Evolutionary conservation across 2,888 invertebrate genomes (phyloP).

Genomic region (Saturnia japonica): DNA sequence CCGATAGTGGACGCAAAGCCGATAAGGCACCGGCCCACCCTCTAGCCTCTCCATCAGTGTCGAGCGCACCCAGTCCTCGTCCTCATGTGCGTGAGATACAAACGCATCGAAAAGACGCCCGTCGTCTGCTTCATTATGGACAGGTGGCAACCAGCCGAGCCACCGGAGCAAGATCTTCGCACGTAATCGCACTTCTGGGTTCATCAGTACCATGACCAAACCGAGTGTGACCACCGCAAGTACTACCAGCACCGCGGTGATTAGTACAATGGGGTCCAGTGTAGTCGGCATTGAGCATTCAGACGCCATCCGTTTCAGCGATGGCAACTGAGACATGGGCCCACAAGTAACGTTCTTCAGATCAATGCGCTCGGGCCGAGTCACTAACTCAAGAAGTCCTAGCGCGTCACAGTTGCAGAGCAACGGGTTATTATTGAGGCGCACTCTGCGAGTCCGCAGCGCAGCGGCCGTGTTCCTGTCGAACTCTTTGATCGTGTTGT

Average conservation of each 20-base stretch:
- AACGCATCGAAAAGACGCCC: conserved; percentile 86
- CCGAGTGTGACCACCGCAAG: conserved; percentile 28
- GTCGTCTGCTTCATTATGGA: conserved; percentile 21
- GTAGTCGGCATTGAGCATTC: neutral
- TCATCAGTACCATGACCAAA: conserved; percentile 27
- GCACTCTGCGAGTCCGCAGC: conserved; percentile 14
- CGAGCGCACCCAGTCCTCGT: conserved; percentile 86
- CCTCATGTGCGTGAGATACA: conserved; percentile 90
- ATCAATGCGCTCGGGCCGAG: neutral
- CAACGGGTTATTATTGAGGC: conserved; percentile 26
- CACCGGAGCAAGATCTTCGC: conserved; percentile 33
- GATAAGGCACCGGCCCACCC: conserved; percentile 60
- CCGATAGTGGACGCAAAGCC: conserved; percentile 85
- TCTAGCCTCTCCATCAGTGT: conserved; percentile 86
- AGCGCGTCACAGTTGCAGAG: conserved; percentile 24
- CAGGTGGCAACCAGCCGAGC: conserved; percentile 31
- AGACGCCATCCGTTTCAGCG: conserved; percentile 14
- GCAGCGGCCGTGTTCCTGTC: conserved; percentile 18
- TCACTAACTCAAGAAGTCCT: neutral
- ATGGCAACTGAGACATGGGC: conserved; percentile 10
- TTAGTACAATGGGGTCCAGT: conserved; percentile 11
- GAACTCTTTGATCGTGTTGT: conserved; percentile 21
- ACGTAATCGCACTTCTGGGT: conserved; percentile 28
- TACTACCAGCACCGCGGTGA: conserved; percentile 28
- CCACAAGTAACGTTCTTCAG: neutral